These are phyloP conservation scores for Monomorium pharaonis DNA, from an alignment of 1,140 invertebrate genomes.

Conservation along the genomic window DNA sequence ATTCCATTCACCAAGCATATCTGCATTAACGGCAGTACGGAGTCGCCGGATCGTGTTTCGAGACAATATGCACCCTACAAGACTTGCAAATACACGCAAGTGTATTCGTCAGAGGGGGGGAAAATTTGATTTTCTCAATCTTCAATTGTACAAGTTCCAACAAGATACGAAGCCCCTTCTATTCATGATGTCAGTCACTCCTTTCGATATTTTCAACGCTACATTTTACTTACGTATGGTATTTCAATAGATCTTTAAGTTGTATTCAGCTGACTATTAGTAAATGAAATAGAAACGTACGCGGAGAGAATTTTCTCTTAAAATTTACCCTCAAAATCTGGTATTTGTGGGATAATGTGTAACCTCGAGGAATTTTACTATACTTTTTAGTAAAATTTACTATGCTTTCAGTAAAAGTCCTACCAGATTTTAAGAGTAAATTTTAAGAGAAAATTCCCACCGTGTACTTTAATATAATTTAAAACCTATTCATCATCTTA, in stretches of 20 bases:
- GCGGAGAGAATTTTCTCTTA: no score
- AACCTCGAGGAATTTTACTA: no score
- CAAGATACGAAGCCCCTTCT: background rate
- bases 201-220: background rate
- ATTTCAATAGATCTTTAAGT: background rate
- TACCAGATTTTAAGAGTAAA: no score
- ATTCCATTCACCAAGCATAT: slow-evolving; percentile 61
- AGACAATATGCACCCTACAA: background rate
- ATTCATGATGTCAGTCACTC: background rate
- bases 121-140: background rate
- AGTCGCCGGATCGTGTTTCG: slow-evolving; percentile 57
- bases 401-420: no score
- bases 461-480: background rate
- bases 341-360: no score
- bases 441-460: no score
- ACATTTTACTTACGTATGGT: background rate
- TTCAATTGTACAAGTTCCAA: background rate
- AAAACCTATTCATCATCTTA: background rate
- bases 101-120: background rate
- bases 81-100: slow-evolving; percentile 47
- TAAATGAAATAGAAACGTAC: background rate
- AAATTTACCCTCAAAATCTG: no score
- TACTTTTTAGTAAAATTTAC: no score
- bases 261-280: background rate
- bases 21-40: slow-evolving; percentile 18